Percentiles rank a stretch among this genome's conserved stretches.
phyloP scores from a whole-genome alignment of 1,140 invertebrate genomes.

The Dysdera silvatica region DNA sequence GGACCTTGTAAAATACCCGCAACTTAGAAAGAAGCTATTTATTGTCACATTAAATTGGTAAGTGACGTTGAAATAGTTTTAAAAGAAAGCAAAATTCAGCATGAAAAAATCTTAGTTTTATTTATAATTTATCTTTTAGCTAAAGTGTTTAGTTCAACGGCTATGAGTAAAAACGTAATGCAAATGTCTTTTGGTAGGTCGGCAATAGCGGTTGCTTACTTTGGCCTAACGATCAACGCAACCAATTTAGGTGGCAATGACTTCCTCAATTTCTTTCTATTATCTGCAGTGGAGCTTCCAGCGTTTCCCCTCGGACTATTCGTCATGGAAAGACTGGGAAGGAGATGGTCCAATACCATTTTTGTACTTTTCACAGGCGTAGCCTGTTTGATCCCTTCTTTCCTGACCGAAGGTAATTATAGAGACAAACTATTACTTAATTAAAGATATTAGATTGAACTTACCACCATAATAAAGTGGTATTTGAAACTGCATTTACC shows the following conservation, averaged over 20 bases:
- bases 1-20: constrained; percentile 23
- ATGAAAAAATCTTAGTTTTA: too few relatives aligned
- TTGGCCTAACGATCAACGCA: constrained; percentile 34
- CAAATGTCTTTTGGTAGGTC: constrained; percentile 28
- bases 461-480: too few relatives aligned
- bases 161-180: too few relatives aligned
- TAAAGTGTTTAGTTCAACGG: background rate
- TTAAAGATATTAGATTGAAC: too few relatives aligned
- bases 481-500: too few relatives aligned
- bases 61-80: background rate
- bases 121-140: background rate
- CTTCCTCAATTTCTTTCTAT: constrained; percentile 60
- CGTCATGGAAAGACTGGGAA: constrained; percentile 36
- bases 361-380: constrained; percentile 39
- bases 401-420: constrained; percentile 35
- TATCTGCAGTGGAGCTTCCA: constrained; percentile 39
- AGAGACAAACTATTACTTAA: too few relatives aligned
- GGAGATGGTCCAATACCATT: constrained; percentile 39
- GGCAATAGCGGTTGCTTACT: constrained; percentile 37
- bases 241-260: constrained; percentile 39
- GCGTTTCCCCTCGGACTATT: constrained; percentile 31
- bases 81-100: too few relatives aligned
- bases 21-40: constrained; percentile 28
- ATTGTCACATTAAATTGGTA: constrained; percentile 29
- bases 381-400: constrained; percentile 37